These are phyloP conservation scores for Tenebrosternarchus preto DNA, from an alignment of 2,113 vertebrate genomes.

Conservation along the genomic window DNA sequence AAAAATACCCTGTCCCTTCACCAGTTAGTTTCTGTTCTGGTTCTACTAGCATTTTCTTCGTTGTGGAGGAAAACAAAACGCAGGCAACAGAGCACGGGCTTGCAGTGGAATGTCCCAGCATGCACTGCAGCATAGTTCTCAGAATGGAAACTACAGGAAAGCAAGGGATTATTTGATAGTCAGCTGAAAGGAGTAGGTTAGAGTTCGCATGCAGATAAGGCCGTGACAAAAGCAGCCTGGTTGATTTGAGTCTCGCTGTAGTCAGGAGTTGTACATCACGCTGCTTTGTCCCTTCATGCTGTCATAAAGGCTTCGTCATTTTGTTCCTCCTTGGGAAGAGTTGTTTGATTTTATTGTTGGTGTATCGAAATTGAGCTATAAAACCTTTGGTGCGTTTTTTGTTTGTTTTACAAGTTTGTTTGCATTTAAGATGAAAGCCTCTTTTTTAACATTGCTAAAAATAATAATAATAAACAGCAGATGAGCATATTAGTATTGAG, in stretches of 20 bases:
- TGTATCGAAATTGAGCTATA: neutral
- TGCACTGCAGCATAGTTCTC: neutral
- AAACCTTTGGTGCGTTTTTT: neutral
- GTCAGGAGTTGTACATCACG: neutral
- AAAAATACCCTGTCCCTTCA: too few relatives aligned
- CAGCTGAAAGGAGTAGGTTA: conserved; percentile 15
- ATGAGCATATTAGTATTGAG: conserved; percentile 2
- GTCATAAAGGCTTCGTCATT: neutral
- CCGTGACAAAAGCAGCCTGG: neutral
- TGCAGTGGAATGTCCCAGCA: neutral
- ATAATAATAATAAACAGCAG: too few relatives aligned
- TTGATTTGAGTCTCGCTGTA: neutral
- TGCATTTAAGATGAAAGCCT: neutral
- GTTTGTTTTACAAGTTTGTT: neutral
- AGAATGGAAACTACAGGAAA: conserved; percentile 24
- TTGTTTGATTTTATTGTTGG: neutral
- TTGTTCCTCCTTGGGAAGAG: neutral
- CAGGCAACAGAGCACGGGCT: neutral
- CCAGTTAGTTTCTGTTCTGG: too few relatives aligned
- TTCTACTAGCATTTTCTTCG: neutral
- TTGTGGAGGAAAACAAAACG: neutral
- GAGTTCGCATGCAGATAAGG: conserved; percentile 30
- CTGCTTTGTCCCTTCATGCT: neutral
- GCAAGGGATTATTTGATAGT: neutral
- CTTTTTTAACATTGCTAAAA: too few relatives aligned